phyloP scores from a whole-genome alignment of 2,113 vertebrate genomes.

The Oncorhynchus masou region DNA sequence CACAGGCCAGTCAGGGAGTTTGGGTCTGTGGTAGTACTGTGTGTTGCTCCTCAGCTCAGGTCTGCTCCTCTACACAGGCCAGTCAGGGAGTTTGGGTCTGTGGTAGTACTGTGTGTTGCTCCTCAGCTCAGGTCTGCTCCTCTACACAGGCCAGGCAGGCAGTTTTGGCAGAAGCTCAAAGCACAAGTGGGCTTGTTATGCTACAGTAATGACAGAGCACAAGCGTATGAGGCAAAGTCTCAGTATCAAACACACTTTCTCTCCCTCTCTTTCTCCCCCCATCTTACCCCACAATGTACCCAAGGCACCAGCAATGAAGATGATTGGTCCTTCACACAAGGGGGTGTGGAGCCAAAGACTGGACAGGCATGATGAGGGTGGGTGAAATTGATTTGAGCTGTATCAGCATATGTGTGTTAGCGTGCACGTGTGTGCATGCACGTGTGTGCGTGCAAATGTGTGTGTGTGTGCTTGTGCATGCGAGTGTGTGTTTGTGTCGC shows the following conservation, averaged over 20 bases:
- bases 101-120: too few species aligned
- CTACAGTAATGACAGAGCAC: too few species aligned
- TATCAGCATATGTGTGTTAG: conserved; percentile 39
- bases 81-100: too few species aligned
- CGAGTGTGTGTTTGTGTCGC: neutral
- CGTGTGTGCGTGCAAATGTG: neutral
- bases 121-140: too few species aligned
- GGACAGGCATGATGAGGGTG: conserved; percentile 59
- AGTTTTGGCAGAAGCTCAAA: too few species aligned
- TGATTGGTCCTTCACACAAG: conserved; percentile 49
- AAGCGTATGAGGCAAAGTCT: too few species aligned
- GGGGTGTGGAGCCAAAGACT: conserved; percentile 48
- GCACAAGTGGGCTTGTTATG: too few species aligned
- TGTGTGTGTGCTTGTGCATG: conserved; percentile 5
- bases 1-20: too few species aligned
- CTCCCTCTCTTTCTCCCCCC: conserved; percentile 12
- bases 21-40: too few species aligned
- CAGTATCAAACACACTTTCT: conserved; percentile 3
- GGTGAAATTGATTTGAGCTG: conserved; percentile 64
- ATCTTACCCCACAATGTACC: conserved; percentile 46
- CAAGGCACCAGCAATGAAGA: conserved; percentile 59
- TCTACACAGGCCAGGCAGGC: too few species aligned
- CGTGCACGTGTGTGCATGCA: conserved; percentile 16
- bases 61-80: too few species aligned
- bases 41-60: too few species aligned